Conservation (phyloP, 1,140 invertebrate genomes). For the Oscheius sp. region DNA sequence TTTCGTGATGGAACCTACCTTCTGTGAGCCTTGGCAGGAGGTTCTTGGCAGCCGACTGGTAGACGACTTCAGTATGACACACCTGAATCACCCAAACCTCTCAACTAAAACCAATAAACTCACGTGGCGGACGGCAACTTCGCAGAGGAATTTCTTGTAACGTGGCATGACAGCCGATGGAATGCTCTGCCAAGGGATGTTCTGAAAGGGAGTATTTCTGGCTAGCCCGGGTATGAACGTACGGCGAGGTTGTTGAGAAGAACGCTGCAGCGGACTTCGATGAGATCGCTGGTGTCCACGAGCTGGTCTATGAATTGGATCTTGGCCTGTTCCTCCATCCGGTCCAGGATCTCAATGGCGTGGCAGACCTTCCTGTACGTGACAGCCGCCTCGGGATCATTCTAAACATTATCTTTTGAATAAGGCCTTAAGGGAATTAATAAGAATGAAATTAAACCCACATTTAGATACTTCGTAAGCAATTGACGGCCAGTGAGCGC, state of each 20-base stretch:
- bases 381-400: not conserved
- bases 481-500: not conserved
- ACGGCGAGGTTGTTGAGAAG: not conserved
- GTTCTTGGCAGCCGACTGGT: not conserved
- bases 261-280: not conserved
- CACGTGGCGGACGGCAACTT: conserved; percentile 8
- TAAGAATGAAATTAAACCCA: not conserved
- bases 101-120: not conserved
- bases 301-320: conserved; percentile 2
- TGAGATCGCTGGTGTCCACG: not conserved
- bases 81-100: not conserved
- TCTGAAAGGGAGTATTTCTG: too few relatives aligned
- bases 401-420: not conserved
- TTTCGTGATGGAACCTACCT: not conserved
- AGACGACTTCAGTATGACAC: conserved; percentile 3
- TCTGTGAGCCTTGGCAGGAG: not conserved
- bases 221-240: too few relatives aligned
- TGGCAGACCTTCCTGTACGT: conserved; percentile 5
- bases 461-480: not conserved
- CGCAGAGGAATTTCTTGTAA: not conserved
- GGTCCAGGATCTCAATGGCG: conserved; percentile 8
- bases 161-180: not conserved
- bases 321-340: not conserved
- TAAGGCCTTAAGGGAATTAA: too few relatives aligned
- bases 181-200: not conserved